These are phyloP conservation scores for Pheosia tremula DNA, from an alignment of 2,888 invertebrate genomes.

Conservation along the genomic window DNA sequence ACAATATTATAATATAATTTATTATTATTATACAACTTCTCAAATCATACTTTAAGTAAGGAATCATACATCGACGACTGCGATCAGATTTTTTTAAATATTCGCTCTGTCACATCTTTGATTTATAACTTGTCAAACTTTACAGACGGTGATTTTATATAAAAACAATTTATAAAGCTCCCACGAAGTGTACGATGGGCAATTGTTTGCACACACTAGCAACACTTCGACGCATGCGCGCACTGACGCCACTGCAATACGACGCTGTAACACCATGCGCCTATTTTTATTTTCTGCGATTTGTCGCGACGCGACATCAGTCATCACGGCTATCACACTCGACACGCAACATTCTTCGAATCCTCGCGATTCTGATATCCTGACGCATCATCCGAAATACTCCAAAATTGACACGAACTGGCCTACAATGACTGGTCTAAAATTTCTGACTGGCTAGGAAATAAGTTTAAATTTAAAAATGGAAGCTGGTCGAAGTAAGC, in stretches of 20 bases:
- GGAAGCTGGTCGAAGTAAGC: too few species aligned
- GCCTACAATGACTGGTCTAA: too few species aligned
- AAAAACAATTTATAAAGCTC: not conserved
- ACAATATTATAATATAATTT: too few species aligned
- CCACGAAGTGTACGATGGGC: constrained; percentile 11
- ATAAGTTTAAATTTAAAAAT: too few species aligned
- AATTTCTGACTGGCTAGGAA: too few species aligned
- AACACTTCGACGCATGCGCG: constrained; percentile 71
- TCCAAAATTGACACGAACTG: too few species aligned
- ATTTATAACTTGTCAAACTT: too few species aligned
- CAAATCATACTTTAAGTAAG: too few species aligned
- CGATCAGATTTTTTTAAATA: too few species aligned
- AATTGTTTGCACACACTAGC: constrained; percentile 29
- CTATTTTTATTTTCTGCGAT: constrained; percentile 62
- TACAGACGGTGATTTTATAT: not conserved
- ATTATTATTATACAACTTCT: too few species aligned
- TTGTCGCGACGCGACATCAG: constrained; percentile 10
- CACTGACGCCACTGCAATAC: constrained; percentile 74
- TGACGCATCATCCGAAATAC: not conserved
- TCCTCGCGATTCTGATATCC: not conserved
- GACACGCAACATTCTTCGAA: constrained; percentile 21
- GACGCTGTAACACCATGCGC: constrained; percentile 62
- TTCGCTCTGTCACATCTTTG: too few species aligned
- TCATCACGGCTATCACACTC: constrained; percentile 10
- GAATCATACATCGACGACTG: too few species aligned